Conservation (phyloP, 1,140 invertebrate species). For the Drosophila obscura region DNA sequence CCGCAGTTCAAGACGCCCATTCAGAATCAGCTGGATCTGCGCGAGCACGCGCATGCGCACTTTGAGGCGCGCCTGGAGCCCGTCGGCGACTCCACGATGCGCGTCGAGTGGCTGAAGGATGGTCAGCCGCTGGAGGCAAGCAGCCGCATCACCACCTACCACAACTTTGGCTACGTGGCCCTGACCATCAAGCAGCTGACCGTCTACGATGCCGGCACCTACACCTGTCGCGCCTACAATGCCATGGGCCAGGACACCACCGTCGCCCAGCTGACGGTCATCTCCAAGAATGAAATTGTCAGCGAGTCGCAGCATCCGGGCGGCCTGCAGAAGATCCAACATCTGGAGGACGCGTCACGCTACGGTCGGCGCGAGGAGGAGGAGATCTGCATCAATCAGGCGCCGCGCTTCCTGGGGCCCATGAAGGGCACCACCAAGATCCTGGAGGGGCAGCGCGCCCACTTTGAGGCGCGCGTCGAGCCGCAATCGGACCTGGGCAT, state of each 20-base stretch:
- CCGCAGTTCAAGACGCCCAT: conserved; percentile 97
- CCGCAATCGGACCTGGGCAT: conserved; percentile 95
- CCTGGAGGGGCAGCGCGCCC: conserved; percentile 97
- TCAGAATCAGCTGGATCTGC: conserved; percentile 93
- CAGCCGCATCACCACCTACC: conserved; percentile 96
- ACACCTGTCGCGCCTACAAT: conserved; percentile 95
- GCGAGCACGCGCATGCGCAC: conserved; percentile 97
- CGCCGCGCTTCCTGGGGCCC: conserved; percentile 93
- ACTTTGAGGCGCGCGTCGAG: conserved; percentile 97
- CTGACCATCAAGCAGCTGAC: conserved; percentile 97
- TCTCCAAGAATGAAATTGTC: conserved; percentile 93
- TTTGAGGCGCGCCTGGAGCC: conserved; percentile 98
- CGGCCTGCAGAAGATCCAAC: conserved; percentile 94
- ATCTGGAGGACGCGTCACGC: conserved; percentile 92
- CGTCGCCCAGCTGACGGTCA: conserved; percentile 93
- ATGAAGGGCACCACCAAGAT: conserved; percentile 96
- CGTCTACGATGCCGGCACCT: conserved; percentile 94
- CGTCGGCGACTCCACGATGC: conserved; percentile 94
- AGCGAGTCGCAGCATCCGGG: conserved; percentile 94
- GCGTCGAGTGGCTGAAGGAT: conserved; percentile 98
- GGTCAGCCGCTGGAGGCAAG: conserved; percentile 95
- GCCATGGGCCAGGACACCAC: conserved; percentile 94
- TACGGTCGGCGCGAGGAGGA: conserved; percentile 88
- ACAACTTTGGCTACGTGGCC: conserved; percentile 98
- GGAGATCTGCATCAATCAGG: conserved; percentile 90